Base-by-base conservation (phyloP, 2,797 vertebrate species). In the Odontamblyopus lacepedii region DNA sequence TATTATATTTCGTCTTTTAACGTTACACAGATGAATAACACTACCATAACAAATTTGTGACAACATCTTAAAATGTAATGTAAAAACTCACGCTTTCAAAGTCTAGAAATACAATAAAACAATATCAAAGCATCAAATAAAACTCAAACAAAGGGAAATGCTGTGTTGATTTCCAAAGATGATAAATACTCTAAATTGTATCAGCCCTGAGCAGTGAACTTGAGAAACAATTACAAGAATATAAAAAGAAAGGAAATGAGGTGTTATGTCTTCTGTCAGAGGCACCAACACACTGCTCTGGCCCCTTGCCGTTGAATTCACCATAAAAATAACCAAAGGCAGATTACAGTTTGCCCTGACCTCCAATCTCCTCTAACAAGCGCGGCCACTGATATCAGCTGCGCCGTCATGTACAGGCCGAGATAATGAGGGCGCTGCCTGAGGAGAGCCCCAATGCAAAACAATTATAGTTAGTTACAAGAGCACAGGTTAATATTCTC, bases 401-500 rank as follows among this genome's bases (percentile, higher is more conserved):
- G 91, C 72, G 74, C 94, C 95, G 95, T 95, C 95, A 95, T 96
- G 94, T 96, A 94, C 94, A 91, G 95, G 95, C 94, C 93, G 95
- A 96, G 95, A 96, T 98, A 98, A 98, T 95, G 95, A 97, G 95
- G 94, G 93, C 85, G 87, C 93, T 87, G 94, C 95, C 95, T 94
- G 94, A 95, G 91, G 94, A 96, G 92, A 95, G 92, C 94, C 93
- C 92, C 94, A 94, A 95, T 94, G 94, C 96, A 96, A 96, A 97
- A 96, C 96, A 97, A 98, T 96, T 97, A 96, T 93, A 96, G 95
- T 96, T 96, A 95, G 95, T 94, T 95, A 95, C 91, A 95, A 94
- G 95, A 95, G 95, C 95, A 95, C 95, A 96, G 97, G 97, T 98
- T 98, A 99, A 98, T 97, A 98, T 96, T 96, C 95, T 94, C 96